Evolutionary conservation across 2,113 vertebrate species (phyloP).

Genomic region (Heterotis niloticus): DNA sequence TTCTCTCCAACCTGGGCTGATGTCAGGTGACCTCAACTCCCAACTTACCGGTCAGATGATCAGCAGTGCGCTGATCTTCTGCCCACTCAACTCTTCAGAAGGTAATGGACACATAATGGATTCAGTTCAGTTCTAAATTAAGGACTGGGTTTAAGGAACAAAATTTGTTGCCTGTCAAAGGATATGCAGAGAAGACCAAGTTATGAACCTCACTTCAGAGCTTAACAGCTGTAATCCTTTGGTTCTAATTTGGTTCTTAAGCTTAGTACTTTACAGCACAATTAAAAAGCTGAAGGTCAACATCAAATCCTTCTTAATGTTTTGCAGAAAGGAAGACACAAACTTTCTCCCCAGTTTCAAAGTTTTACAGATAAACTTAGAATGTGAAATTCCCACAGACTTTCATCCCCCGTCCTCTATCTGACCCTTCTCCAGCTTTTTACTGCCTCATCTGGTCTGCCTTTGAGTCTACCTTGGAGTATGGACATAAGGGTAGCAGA

Average conservation of each 20-base stretch:
- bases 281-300: neutral
- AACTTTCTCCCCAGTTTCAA: neutral
- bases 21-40: neutral
- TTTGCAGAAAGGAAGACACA: neutral
- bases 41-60: neutral
- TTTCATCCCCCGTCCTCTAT: neutral
- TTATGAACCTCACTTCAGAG: too few species aligned
- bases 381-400: neutral
- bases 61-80: neutral
- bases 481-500: slow-evolving; percentile 18
- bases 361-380: neutral
- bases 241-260: too few species aligned
- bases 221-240: too few species aligned
- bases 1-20: neutral
- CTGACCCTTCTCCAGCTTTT: slow-evolving; percentile 22
- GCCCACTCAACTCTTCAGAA: neutral
- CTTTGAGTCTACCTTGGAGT: slow-evolving; percentile 28
- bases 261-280: neutral
- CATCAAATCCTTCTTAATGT: neutral
- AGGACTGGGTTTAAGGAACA: neutral
- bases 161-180: too few species aligned
- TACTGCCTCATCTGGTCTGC: slow-evolving; percentile 30
- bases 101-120: slow-evolving; percentile 4
- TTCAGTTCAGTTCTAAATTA: neutral
- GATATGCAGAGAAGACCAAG: too few species aligned